Conservation (phyloP, 1,140 invertebrate genomes). For the Meloidogyne floridensis region DNA sequence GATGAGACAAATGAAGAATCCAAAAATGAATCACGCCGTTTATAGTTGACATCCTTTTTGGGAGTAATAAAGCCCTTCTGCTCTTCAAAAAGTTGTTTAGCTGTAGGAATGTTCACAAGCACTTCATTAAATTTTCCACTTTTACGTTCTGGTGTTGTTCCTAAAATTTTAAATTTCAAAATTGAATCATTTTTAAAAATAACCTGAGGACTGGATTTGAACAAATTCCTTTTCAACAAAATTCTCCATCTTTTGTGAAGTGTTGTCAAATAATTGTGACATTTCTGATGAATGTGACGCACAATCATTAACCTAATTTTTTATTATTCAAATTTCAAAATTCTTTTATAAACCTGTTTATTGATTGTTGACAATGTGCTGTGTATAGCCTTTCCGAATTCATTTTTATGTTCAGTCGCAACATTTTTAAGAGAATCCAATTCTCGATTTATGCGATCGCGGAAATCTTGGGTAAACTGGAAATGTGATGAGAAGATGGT, state of each 20-base stretch:
- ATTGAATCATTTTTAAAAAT: constrained; percentile 11
- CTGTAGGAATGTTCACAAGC: constrained; percentile 35
- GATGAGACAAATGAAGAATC: constrained; percentile 23
- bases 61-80: constrained; percentile 28
- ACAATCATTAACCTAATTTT: constrained; percentile 3
- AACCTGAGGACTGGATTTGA: constrained; percentile 32
- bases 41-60: constrained; percentile 16
- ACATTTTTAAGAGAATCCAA: not conserved
- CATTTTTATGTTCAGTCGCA: too few species aligned
- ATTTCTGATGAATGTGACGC: constrained; percentile 1
- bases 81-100: constrained; percentile 20
- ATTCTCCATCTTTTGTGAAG: constrained; percentile 38
- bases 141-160: constrained; percentile 21
- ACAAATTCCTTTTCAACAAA: constrained; percentile 42
- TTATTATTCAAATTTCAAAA: not conserved
- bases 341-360: not conserved
- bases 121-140: constrained; percentile 12
- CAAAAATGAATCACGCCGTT: constrained; percentile 36
- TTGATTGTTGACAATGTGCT: too few species aligned
- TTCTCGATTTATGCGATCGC: not conserved
- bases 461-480: not conserved
- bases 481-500: too few species aligned
- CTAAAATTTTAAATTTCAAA: constrained; percentile 23
- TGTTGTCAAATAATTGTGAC: constrained; percentile 16
- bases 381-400: too few species aligned